Conservation (phyloP, 64 coral and sea anemone species). For the Stylophora pistillata region DNA sequence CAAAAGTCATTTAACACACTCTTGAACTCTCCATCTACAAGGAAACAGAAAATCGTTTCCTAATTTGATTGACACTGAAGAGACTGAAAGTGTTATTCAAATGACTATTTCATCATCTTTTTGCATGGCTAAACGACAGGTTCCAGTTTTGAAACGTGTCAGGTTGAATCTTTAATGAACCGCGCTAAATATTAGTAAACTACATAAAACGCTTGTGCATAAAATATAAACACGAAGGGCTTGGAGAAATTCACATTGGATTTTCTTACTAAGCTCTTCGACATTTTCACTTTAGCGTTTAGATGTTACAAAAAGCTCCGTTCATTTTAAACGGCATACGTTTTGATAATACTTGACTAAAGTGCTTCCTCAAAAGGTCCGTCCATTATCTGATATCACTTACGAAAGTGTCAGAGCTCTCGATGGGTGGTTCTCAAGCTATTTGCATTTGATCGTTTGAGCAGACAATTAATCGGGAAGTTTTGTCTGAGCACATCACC, state of each 20-base stretch:
- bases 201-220: neutral
- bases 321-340: neutral
- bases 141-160: neutral
- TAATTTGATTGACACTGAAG: neutral
- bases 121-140: neutral
- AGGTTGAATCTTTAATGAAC: neutral
- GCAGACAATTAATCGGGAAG: neutral
- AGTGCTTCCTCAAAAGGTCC: neutral
- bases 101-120: neutral
- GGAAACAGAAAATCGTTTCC: neutral
- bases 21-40: neutral
- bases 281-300: no score
- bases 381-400: neutral
- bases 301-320: no score
- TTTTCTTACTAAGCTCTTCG: no score
- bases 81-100: neutral
- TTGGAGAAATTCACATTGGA: neutral
- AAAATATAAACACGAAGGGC: neutral
- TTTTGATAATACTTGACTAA: neutral
- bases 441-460: neutral
- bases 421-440: neutral
- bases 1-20: neutral
- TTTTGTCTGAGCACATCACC: neutral
- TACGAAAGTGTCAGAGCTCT: neutral
- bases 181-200: neutral